These are phyloP conservation scores for Drosophila mojavensis DNA, from an alignment of 1,140 invertebrate genomes.

Conservation along the genomic window DNA sequence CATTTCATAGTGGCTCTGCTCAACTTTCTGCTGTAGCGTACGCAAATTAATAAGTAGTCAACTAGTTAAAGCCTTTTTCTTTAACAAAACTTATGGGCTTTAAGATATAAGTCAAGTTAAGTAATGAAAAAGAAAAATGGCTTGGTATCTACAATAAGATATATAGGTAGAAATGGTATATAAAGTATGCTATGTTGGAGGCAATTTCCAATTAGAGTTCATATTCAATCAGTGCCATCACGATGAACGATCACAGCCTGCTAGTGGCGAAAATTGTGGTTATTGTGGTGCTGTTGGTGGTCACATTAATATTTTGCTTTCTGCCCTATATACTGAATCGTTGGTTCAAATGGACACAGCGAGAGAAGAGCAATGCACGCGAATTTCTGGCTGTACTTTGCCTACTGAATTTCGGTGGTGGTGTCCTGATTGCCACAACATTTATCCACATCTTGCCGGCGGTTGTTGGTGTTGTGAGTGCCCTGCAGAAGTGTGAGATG, in stretches of 20 bases:
- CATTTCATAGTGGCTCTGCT: no score
- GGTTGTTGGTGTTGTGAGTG: slow-evolving; percentile 88
- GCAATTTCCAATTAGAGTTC: slow-evolving; percentile 1
- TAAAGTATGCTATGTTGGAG: neutral
- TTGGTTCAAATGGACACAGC: slow-evolving; percentile 86
- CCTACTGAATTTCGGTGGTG: slow-evolving; percentile 94
- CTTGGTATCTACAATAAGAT: slow-evolving; percentile 16
- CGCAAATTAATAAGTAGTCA: no score
- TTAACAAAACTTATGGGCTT: slow-evolving; percentile 29
- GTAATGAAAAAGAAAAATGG: neutral
- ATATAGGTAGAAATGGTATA: slow-evolving; percentile 18
- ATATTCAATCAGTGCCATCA: neutral
- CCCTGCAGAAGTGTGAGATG: slow-evolving; percentile 85
- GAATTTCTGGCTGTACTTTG: slow-evolving; percentile 85
- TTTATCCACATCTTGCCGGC: slow-evolving; percentile 96
- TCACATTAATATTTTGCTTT: slow-evolving; percentile 89
- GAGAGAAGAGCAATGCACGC: slow-evolving; percentile 84
- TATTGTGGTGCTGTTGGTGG: slow-evolving; percentile 88
- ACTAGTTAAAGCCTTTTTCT: neutral
- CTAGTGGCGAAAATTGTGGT: slow-evolving; percentile 88
- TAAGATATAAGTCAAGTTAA: slow-evolving; percentile 1
- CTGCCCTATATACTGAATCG: slow-evolving; percentile 88
- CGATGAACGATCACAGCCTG: slow-evolving; percentile 77
- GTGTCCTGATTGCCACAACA: slow-evolving; percentile 94
- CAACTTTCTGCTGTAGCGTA: slow-evolving; percentile 4